phyloP scores from a whole-genome alignment of 2,888 invertebrate genomes.

The Caenorhabditis virilis region DNA sequence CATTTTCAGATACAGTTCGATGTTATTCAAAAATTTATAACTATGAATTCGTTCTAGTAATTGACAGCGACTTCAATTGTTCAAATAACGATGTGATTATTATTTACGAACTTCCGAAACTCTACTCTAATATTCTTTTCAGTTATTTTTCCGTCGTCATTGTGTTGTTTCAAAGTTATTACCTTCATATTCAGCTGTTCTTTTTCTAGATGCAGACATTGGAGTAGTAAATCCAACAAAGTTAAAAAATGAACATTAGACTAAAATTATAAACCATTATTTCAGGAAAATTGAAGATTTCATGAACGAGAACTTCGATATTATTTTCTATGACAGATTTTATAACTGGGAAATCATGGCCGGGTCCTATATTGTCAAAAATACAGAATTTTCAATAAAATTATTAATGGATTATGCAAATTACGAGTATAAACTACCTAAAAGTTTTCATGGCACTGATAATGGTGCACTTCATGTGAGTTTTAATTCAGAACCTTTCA shows the following conservation, averaged over 20 bases:
- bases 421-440: conserved; percentile 38
- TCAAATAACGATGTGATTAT: no score
- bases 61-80: no score
- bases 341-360: no score
- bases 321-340: conserved; percentile 33
- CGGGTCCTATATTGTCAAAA: no score
- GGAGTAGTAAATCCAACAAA: conserved; percentile 43
- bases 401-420: conserved; percentile 36
- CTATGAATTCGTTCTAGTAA: no score
- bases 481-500: neutral
- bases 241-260: neutral
- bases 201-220: conserved; percentile 43
- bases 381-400: conserved; percentile 14
- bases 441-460: conserved; percentile 44
- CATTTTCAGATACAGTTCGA: neutral
- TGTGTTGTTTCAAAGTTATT: conserved; percentile 32
- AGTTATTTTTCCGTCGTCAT: conserved; percentile 46
- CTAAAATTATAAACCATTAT: neutral
- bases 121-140: no score
- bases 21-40: no score
- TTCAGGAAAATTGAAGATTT: conserved; percentile 35
- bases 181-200: conserved; percentile 19
- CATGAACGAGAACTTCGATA: conserved; percentile 17
- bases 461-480: conserved; percentile 47
- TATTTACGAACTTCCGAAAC: no score